Evolutionary conservation across 23 tunicate species (phyloP).

Genomic region (Phallusia fumigata): DNA sequence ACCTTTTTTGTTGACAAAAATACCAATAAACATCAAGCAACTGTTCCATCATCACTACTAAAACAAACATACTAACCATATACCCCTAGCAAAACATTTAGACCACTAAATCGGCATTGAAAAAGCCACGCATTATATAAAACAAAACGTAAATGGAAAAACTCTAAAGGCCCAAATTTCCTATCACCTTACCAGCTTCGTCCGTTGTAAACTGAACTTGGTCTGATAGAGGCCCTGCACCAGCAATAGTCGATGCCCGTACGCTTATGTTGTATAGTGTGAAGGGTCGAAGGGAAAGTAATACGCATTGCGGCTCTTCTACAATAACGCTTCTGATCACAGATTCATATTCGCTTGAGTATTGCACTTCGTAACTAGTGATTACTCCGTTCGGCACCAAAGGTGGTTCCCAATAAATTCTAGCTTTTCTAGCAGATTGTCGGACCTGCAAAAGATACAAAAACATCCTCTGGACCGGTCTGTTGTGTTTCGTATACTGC

Average conservation of each 20-base stretch:
- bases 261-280: background rate
- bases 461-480: too few relatives aligned
- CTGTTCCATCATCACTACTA: too few relatives aligned
- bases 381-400: conserved; percentile 2
- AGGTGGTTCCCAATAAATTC: background rate
- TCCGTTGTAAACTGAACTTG: background rate
- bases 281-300: conserved; percentile 13
- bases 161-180: background rate
- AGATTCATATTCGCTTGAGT: background rate
- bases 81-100: too few relatives aligned
- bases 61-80: too few relatives aligned
- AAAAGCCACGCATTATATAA: too few relatives aligned
- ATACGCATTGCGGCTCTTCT: background rate
- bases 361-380: background rate
- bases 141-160: background rate
- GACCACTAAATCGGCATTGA: too few relatives aligned
- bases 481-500: too few relatives aligned
- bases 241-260: conserved; percentile 3
- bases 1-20: too few relatives aligned
- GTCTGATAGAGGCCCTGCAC: background rate
- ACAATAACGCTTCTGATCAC: background rate
- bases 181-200: background rate
- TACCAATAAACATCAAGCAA: too few relatives aligned
- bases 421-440: background rate
- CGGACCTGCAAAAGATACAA: background rate